A percentile compares a stretch with the other conserved stretches of the same genome.
Conservation (phyloP, 92 coral and sea anemone species). For the Epizoanthus stellaris region DNA sequence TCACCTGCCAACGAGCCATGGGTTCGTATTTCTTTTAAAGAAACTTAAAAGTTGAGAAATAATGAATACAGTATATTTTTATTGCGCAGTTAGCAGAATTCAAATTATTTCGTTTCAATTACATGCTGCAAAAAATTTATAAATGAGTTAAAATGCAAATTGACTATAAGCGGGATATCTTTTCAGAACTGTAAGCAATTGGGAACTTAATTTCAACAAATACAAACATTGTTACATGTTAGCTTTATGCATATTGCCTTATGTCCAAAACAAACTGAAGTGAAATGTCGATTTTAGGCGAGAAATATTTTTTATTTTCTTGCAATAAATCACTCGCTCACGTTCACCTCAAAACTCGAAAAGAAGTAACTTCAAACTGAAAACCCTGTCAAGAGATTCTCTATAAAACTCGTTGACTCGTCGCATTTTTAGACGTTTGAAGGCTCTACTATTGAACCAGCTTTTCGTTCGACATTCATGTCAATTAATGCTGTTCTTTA, state of each 20-base stretch:
- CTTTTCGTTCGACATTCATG: neutral
- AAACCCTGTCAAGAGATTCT: neutral
- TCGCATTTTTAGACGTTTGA: neutral
- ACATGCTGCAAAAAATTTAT: neutral
- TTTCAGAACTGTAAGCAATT: neutral
- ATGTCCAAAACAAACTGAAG: neutral
- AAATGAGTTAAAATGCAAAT: slow-evolving; percentile 3
- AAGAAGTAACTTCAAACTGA: neutral
- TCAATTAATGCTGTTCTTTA: neutral
- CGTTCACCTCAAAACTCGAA: neutral
- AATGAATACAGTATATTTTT: neutral
- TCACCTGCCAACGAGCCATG: neutral
- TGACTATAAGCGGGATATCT: neutral
- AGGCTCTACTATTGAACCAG: slow-evolving; percentile 7
- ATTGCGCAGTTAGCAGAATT: neutral
- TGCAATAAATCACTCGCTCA: too few relatives aligned
- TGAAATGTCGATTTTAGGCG: neutral
- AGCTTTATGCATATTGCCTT: neutral
- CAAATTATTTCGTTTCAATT: neutral
- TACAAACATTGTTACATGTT: neutral
- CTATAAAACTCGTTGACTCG: neutral
- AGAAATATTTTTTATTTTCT: neutral
- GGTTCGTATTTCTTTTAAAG: neutral
- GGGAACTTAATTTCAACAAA: neutral
- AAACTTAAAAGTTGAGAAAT: neutral